These are phyloP conservation scores for Trichonephila clavipes DNA, from an alignment of 1,140 invertebrate genomes.

Conservation along the genomic window DNA sequence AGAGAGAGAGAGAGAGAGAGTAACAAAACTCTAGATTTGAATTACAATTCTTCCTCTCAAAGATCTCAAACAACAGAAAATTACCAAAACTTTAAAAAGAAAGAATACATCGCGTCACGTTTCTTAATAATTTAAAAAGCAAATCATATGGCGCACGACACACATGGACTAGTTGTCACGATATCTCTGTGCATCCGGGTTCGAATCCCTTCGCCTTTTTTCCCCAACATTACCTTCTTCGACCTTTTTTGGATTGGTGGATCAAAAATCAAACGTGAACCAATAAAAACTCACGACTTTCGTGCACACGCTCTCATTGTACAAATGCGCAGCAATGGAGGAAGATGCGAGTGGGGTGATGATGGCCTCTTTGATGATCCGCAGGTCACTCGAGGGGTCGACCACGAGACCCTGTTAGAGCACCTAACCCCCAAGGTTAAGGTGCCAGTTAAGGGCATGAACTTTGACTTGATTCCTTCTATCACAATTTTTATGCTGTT, in stretches of 20 bases:
- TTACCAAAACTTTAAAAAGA: slow-evolving; percentile 21
- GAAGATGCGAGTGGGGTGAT: background rate
- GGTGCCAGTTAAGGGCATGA: slow-evolving; percentile 6
- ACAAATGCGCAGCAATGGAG: background rate
- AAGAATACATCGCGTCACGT: slow-evolving; percentile 45
- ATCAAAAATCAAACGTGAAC: background rate
- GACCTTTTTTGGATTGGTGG: slow-evolving; percentile 59
- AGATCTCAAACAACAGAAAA: background rate
- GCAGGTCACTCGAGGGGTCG: background rate
- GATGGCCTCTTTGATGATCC: slow-evolving; percentile 35
- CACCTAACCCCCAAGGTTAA: slow-evolving; percentile 54
- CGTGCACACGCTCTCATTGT: slow-evolving; percentile 61
- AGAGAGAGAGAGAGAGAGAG: no score
- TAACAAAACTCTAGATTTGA: background rate
- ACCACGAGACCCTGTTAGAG: background rate
- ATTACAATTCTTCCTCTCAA: background rate
- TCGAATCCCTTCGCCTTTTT: slow-evolving; percentile 37
- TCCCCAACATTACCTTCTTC: background rate
- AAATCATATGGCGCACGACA: slow-evolving; percentile 67
- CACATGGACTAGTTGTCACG: slow-evolving; percentile 45
- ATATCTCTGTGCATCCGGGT: slow-evolving; percentile 62
- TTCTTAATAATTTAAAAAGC: slow-evolving; percentile 45
- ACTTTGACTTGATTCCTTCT: slow-evolving; percentile 56
- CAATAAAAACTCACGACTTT: slow-evolving; percentile 62
- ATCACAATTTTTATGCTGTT: slow-evolving; percentile 55